These are phyloP conservation scores for Ctenoplectra terminalis DNA, from an alignment of 1,140 invertebrate species.

Conservation along the genomic window DNA sequence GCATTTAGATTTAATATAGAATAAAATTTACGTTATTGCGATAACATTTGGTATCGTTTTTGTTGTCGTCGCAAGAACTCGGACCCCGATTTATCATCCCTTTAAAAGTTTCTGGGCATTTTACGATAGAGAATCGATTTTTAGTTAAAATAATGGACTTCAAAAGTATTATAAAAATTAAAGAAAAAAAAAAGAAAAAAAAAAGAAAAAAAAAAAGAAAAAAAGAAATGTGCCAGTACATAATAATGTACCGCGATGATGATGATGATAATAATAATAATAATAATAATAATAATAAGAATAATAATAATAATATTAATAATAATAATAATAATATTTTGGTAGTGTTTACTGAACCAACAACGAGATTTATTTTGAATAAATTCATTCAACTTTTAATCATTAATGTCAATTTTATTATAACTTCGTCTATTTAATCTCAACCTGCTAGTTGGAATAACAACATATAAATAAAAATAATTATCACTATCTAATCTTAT, in stretches of 20 bases:
- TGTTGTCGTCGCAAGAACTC: constrained; percentile 63
- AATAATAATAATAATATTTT: not conserved
- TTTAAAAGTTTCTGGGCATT: constrained; percentile 53
- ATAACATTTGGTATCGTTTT: constrained; percentile 84
- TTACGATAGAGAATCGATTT: constrained; percentile 77
- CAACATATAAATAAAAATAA: constrained; percentile 22
- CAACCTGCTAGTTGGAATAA: not conserved
- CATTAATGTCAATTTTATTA: not conserved
- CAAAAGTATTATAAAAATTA: not conserved
- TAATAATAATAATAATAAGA: not conserved
- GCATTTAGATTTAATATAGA: constrained; percentile 84
- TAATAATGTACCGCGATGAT: not conserved
- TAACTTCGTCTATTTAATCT: not conserved
- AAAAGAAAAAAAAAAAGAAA: not conserved
- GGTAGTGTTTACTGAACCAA: not conserved
- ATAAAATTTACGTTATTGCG: constrained; percentile 84
- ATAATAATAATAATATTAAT: not conserved
- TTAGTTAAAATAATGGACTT: constrained; percentile 66
- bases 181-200: not conserved
- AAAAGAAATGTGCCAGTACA: not conserved
- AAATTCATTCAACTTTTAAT: not conserved
- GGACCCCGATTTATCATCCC: constrained; percentile 32
- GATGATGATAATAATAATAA: not conserved
- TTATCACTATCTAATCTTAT: not conserved
- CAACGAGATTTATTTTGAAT: not conserved